Base-by-base conservation (phyloP, 1,140 invertebrate genomes). In the Ruditapes philippinarum region DNA sequence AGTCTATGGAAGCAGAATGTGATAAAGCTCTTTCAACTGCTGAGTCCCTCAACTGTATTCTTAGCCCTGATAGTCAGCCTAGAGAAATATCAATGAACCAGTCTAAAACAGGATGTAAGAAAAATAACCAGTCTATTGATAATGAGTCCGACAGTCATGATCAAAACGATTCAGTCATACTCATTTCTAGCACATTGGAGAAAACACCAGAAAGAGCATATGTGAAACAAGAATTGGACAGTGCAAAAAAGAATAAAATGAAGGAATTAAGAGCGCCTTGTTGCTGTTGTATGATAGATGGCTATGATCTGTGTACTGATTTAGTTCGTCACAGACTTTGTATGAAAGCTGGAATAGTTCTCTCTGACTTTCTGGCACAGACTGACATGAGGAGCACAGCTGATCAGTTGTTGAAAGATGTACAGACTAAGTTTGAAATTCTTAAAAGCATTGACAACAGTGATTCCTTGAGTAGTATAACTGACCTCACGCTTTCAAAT, bases 301-400 rank as follows among this genome's bases (percentile, higher is more conserved):
- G 28, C 7, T 25, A 1, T 45, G 49, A 60, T 19, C 36, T 0
- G 19, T 86, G 83, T 62, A 0, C 40, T 31, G 83, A 86, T 62
- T 3, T 22, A 38, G 38, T 74, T 19, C 45, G 68, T 11, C 87
- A 89, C 22, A 82, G 51, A 45, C 40, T 89, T 25, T 82, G 87
- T 38, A 57, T 89, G 40, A 51, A 68, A 33, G 68, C 78, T 19
- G 87, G 87, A 1, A 45, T 89, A 14, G 70, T 57, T 17, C 33
- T 82, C 36, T 68, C 68, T 4, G 87, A 89, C 17, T 89, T 82
- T 40, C 40, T 89, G n/a, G 65, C 68, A 31, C 68, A 74, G n/a
- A 38, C 65, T 42, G 87, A 62, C 17, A 57, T 74, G 33, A 57
- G 31, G 25, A 60, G 28, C 5, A 25, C 31, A 12, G 78, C 79